Base-by-base conservation (phyloP, 2,113 vertebrate species). In the Herpetotheres cachinnans region DNA sequence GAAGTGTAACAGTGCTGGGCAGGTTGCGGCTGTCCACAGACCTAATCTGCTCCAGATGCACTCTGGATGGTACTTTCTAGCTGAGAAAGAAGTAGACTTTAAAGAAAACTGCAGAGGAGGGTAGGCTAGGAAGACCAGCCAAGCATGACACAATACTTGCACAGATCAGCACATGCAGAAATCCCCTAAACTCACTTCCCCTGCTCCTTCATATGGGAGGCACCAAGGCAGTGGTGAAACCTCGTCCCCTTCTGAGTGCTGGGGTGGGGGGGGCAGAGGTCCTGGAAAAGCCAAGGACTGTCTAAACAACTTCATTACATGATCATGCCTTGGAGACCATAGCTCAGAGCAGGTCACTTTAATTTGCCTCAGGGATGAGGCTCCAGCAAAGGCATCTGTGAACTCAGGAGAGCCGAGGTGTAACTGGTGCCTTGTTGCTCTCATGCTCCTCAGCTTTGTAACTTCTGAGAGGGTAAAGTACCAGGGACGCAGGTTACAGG, bases 401-500 rank as follows among this genome's bases (percentile, higher is more conserved):
- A 13, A 34, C 19, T 40, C 66, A 22, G 0, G 3, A 61, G 46
- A 44, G 7, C 4, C 49, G 27, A 58, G 22, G 10, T 1, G 0
- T 30, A 58, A 44, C 10, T 25, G n/a, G 5, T 2, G 24, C 11
- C 10, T 55, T 40, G 26, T 10, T 84, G 11, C 18, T 84, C 11
- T 67, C 32, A 12, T 13, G n/a, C 6, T 56, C 17, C 32, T 56
- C 26, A 46, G 27, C 19, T 72, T 34, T 82, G 29, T 29, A 20
- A 9, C 30, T 63, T 82, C 47, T 6, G 8, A 63, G 40, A 56
- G 32, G 18, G 15, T 61, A 34, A 90, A 52, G 13, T n/a, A 76
- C 2, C 4, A 44, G 13, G 10, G 19, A 40, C 4, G 1, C 40
- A 82, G 26, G 7, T 58, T 42, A 40, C 24, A 44, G 19, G 11